A percentile compares a stretch with the other conserved stretches of the same genome.
Evolutionary conservation across 1,140 invertebrate species (phyloP).

Genomic region (Cryptotermes secundus): DNA sequence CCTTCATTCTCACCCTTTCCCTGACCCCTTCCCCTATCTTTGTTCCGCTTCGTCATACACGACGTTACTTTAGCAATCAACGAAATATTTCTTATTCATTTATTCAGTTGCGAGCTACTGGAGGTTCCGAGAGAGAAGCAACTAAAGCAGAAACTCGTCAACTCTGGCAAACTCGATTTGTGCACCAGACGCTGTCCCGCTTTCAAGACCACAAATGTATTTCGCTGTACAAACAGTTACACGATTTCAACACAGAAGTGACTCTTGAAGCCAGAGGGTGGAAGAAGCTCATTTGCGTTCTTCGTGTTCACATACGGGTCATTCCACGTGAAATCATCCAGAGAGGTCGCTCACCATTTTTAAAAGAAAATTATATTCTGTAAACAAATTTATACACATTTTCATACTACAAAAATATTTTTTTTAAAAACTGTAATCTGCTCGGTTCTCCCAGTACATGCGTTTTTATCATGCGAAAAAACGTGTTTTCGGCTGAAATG

Average conservation of each 20-base stretch:
- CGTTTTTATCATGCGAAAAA: too few relatives aligned
- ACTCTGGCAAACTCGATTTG: neutral
- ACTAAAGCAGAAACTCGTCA: neutral
- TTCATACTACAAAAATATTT: too few relatives aligned
- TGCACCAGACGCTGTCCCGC: neutral
- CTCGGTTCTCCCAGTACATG: too few relatives aligned
- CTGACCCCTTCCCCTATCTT: neutral
- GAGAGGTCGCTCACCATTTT: too few relatives aligned
- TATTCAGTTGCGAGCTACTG: neutral
- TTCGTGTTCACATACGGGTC: too few relatives aligned
- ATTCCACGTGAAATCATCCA: too few relatives aligned
- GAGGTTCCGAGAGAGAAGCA: neutral
- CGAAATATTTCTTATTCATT: slow-evolving; percentile 14
- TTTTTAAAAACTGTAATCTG: too few relatives aligned
- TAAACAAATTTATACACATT: too few relatives aligned
- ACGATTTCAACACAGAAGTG: neutral
- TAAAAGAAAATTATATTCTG: too few relatives aligned
- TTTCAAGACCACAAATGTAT: neutral
- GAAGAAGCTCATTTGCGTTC: too few relatives aligned
- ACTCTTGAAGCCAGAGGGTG: too few relatives aligned
- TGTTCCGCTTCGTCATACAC: neutral
- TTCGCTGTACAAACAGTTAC: neutral
- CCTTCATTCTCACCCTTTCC: neutral
- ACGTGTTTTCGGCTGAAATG: too few relatives aligned
- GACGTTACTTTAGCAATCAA: neutral